Conservation (phyloP, 2,113 vertebrate species). For the Pedionomus torquatus region DNA sequence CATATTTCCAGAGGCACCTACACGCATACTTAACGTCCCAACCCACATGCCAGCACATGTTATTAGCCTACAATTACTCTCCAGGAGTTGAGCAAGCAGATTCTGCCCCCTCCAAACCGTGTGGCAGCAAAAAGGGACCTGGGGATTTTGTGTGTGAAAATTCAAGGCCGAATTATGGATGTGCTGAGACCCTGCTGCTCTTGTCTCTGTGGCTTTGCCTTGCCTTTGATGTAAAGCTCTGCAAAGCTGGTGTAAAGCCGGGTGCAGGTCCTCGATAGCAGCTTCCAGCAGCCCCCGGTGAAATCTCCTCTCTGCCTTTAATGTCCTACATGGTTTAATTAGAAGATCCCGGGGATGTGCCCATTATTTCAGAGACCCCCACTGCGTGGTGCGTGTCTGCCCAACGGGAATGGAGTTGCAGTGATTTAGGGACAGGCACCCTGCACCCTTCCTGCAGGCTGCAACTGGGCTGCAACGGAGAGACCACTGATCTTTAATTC, state of each 20-base stretch:
- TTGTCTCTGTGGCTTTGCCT: not conserved
- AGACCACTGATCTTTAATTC: not conserved
- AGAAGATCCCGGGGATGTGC: not conserved
- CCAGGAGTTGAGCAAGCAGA: constrained; percentile 10
- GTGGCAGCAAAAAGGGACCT: not conserved
- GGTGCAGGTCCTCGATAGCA: fast-evolving
- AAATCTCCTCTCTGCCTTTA: not conserved
- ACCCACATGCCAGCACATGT: constrained; percentile 29
- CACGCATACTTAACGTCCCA: constrained; percentile 14
- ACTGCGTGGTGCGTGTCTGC: not conserved
- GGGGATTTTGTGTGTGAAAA: not conserved
- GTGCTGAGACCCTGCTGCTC: not conserved
- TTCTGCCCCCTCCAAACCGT: not conserved
- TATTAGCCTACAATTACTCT: constrained; percentile 3
- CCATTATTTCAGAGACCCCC: not conserved
- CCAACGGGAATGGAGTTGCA: fast-evolving
- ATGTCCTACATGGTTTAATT: not conserved
- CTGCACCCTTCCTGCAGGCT: not conserved
- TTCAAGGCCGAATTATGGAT: not conserved
- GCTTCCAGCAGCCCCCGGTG: not conserved
- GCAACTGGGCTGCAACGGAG: not conserved
- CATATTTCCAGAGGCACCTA: constrained; percentile 52
- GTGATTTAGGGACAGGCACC: not conserved
- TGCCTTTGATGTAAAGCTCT: not conserved
- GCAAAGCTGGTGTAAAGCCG: not conserved